Conservation (phyloP, 2,113 vertebrate genomes). For the Malaclemys terrapin region DNA sequence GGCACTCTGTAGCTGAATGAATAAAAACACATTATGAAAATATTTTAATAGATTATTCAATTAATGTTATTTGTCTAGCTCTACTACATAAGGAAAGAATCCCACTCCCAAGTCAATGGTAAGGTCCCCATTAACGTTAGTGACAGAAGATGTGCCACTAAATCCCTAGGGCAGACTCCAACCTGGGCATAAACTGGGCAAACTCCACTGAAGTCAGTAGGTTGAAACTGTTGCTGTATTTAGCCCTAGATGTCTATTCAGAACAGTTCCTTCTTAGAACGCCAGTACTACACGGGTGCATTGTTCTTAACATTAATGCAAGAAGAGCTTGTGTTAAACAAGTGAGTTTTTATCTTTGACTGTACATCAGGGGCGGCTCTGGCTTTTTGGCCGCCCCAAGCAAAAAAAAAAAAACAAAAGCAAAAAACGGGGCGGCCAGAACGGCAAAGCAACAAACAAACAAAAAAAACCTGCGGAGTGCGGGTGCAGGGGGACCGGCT, state of each 20-base stretch:
- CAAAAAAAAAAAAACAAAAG: too few relatives aligned
- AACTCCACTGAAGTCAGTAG: not conserved
- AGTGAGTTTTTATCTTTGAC: not conserved
- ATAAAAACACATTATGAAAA: constrained; percentile 40
- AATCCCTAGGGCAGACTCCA: not conserved
- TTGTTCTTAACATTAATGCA: not conserved
- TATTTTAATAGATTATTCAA: constrained; percentile 1
- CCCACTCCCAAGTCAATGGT: not conserved
- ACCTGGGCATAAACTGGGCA: not conserved
- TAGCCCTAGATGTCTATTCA: not conserved
- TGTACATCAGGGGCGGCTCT: not conserved
- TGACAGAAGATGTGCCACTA: not conserved
- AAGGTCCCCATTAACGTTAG: not conserved
- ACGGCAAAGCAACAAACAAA: too few relatives aligned
- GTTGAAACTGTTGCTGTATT: constrained; percentile 1
- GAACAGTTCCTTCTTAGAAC: not conserved
- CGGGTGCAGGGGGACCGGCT: too few relatives aligned
- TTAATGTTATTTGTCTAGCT: not conserved
- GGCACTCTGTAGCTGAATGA: constrained; percentile 7
- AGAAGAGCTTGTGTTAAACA: not conserved
- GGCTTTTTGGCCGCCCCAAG: too few relatives aligned
- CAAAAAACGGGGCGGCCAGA: too few relatives aligned
- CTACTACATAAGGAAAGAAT: constrained; percentile 15
- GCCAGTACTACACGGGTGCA: not conserved
- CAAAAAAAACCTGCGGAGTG: too few relatives aligned